Evolutionary conservation across 2,888 invertebrate species (phyloP), one percentile per base, ranked within the genome.

Genomic region (Oligia strigilis): DNA sequence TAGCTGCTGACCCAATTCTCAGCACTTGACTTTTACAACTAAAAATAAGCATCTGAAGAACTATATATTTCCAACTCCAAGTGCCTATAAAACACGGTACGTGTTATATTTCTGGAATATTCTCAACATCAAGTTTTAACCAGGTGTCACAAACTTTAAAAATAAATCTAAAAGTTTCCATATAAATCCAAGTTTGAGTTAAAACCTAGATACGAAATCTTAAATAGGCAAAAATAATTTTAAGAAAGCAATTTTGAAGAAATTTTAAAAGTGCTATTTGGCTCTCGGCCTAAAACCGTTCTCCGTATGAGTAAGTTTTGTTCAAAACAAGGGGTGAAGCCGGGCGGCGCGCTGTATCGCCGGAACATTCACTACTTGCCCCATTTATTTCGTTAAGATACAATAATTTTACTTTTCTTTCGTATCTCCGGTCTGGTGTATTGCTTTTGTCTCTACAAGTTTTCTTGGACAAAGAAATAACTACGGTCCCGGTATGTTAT

Each of bases 331-430:
- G 91, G 90, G 90, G 87, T 83, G 84, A 83, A 84, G 82, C 78
- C 84, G 87, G 78, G 81, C 79, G 87, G 85, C 86, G 86, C 72
- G 88, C 88, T 91, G 90, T 90, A 92, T 92, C 89, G 90, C 90
- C 89, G 70, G 89, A 79, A 89, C 88, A 91, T 88, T 88, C 88
- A 86, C 88, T 90, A 90, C 90, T 90, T 91, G 94, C 90, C 89
- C 93, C 94, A 94, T 95, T 94, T 94, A 92, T 92, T 92, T 89
- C 87, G 93, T 94, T 94, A 94, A 93, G 92, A 93, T 91, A 93
- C 93, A 93, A 93, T 94, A 93, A 94, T 92, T 93, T 79, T 88
- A 74, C 78, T 80, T 71, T 83, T 89, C 90, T 89, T 82, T 87
- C 88, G 84, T 90, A 87, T 89, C 89, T 86, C 88, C 88, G 83